Evolutionary conservation across 2,113 vertebrate species (phyloP), one percentile per base, ranked within the genome.

Genomic region (Aegotheles bennettii): DNA sequence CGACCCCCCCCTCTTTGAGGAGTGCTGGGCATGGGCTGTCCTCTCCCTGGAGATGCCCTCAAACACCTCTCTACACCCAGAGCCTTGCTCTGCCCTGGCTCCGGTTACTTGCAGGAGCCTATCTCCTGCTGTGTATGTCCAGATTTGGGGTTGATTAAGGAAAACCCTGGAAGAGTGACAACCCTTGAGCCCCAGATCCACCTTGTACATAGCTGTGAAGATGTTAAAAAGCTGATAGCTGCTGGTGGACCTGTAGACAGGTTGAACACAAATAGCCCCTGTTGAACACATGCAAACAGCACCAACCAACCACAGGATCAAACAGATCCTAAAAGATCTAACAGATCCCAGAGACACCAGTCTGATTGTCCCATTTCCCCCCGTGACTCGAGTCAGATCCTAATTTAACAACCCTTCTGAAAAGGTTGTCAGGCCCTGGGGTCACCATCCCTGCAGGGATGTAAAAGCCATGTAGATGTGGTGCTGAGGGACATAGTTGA

Each of bases 131-230:
- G 36, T n/a, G 16, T 24, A 19, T 1, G 1, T 10, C 19, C 48
- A 50, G 47, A 36, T 67, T 67, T 26, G n/a, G 51, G 25, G 8
- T 8, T 68, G 7, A 16, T 63, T 23, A 73, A 93, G 16, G 12
- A 56, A 71, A 78, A 31, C 24, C 8, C 2, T 13, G 31, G 14
- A 43, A 54, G 7, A 85, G 38, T 16, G 25, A 25, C 1, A 3
- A 15, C 54, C 35, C 38, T 51, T 10, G 5, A 6, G 45, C n/a
- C 21, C 20, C 47, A 63, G 42, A 18, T 14, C 10, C n/a, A 57
- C 7, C 8, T 36, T 1, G 0, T 14, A 48, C 18, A 3, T 4
- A 24, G 13, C 1, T 64, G 59, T 11, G 43, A 75, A n/a, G 35
- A 15, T 5, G 4, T 35, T 43, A 16, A 40, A 63, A 67, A 50